Base-by-base conservation (phyloP, 2,113 vertebrate species). In the Oxygymnocypris stewartii region DNA sequence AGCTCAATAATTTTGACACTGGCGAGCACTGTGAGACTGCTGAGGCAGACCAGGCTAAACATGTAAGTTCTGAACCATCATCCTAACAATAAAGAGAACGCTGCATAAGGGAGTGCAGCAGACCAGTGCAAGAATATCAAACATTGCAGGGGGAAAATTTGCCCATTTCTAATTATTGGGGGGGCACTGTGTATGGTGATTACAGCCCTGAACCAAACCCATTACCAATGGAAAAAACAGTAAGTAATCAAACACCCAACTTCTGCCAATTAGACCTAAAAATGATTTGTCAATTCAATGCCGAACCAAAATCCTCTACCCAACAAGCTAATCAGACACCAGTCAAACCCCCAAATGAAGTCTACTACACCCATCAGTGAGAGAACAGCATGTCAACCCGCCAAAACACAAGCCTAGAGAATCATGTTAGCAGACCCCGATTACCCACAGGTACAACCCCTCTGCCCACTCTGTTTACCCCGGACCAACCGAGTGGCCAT, bases 401-500 rank as follows among this genome's bases (percentile, higher is more conserved):
- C 85, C 73, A 7, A 65, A 57, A 79, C 85, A 86, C 87, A 89
- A 85, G 71, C 86, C 87, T 90, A 87, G 85, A 91, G 85, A 84
- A 54, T 61, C 79, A 47, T 49, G 23, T 79, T 49, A 23, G 11
- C 61, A 84, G 84, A 74, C 78, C 1, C 16, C 3, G 3, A 81
- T 8, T 40, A 57, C 73, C 20, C 28, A 31, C 57, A 13, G 25
- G 20, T 44, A 51, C 37, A 28, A 42, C 25, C 57, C 16, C 13
- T 65, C 16, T 35, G 23, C 76, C 86, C 16, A 23, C 91, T 90
- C 91, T 90, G 92, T 96, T 96, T 95, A 94, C 95, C 94, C 87
- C 31, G 91, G 92, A 88, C 92, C 91, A 76, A 88, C 93, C 94
- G 94, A 92, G 91, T 87, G 92, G 91, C 92, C 93, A 92, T 92